Evolutionary conservation across 2,113 vertebrate species (phyloP), one percentile per base, ranked within the genome.

Genomic region (Xenopus borealis): DNA sequence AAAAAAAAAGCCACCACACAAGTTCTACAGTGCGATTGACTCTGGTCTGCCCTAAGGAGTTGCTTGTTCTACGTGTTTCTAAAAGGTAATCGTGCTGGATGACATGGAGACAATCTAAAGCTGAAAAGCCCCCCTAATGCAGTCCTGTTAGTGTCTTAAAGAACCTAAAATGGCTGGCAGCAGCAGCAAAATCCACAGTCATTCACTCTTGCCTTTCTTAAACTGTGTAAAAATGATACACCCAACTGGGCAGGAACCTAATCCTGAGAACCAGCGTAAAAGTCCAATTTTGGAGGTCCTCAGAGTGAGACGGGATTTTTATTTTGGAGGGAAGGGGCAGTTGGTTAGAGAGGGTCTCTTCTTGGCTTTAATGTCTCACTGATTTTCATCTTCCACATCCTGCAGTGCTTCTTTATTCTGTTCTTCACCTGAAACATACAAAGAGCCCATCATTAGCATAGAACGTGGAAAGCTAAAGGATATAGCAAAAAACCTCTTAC

Each of bases 361-460:
- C 92, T 97, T 96, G 94, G 94, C 94, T 92, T 93, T 69, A 92
- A 86, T 82, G 92, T 96, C 93, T 98, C 95, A 98, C 95, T 95
- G 95, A 91, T 94, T 94, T 89, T 96, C 96, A 75, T 97, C 96
- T 90, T 98, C 96, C 84, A 95, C 96, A 84, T 98, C 95, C 91
- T 97, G 95, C 95, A 98, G 94, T 82, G 92, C 92, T 93, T 98
- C 96, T 96, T 96, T 98, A 94, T 92, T 97, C 91, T 94, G 96
- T 93, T 98, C 97, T 91, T 98, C 96, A 90, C 94, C 53, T 50
- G 14, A 50, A 50, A 50, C 33, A 40, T 0, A 7, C 2, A 40
- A 40, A 40, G 33, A 27, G 23, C 3, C 30, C 3, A 33, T 7
- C 33, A 40, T 40, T 40, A 40, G 8, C 33, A 40, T 6, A 9